A percentile compares a stretch with the other conserved stretches of the same genome.
These are phyloP conservation scores for Pseudorasbora parva DNA, from an alignment of 2,113 vertebrate species.

Conservation along the genomic window DNA sequence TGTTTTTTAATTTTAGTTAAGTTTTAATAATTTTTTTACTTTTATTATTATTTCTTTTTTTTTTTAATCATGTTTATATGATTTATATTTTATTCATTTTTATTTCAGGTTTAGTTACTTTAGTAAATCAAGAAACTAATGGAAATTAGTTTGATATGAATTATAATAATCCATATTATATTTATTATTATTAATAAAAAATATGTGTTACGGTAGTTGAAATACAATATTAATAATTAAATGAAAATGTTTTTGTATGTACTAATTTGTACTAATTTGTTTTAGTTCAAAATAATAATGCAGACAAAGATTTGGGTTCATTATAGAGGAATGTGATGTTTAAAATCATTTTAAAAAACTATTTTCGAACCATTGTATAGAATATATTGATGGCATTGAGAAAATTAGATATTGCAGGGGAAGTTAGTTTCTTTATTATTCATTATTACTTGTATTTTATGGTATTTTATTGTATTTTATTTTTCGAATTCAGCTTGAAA, in stretches of 20 bases:
- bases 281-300: neutral
- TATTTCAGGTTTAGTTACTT: neutral
- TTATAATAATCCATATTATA: no score
- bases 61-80: neutral
- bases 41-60: neutral
- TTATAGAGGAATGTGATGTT: neutral
- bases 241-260: no score
- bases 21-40: no score
- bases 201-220: no score
- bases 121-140: neutral
- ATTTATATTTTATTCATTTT: neutral
- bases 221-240: no score
- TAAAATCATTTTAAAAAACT: neutral
- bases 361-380: neutral
- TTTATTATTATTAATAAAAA: no score
- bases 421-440: neutral
- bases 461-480: neutral
- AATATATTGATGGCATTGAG: neutral
- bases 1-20: neutral
- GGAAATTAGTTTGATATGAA: no score
- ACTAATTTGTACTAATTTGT: no score
- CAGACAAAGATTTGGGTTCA: neutral
- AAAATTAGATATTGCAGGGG: neutral
- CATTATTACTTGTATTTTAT: neutral
- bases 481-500: constrained; percentile 7